These are phyloP conservation scores for Copidosoma aretas DNA, from an alignment of 2,888 invertebrate genomes.

Conservation along the genomic window DNA sequence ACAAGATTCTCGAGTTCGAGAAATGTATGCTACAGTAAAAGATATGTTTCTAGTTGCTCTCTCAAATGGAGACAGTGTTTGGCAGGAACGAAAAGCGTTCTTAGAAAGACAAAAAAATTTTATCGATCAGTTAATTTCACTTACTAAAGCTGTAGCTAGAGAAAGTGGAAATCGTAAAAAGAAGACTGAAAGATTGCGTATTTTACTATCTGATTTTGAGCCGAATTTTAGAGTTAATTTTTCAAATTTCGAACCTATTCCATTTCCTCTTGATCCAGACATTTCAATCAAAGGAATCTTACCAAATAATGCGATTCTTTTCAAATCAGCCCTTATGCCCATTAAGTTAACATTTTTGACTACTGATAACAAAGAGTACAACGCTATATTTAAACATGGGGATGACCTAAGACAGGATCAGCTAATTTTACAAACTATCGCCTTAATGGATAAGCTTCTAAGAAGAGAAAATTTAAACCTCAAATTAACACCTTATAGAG, in stretches of 20 bases:
- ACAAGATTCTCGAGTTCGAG: conserved; percentile 75
- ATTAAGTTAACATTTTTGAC: conserved; percentile 88
- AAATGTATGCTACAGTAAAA: conserved; percentile 91
- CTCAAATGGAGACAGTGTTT: conserved; percentile 73
- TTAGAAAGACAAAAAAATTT: conserved; percentile 88
- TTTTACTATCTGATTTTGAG: conserved; percentile 81
- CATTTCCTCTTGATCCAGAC: conserved; percentile 93
- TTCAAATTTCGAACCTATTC: conserved; percentile 87
- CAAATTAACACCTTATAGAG: conserved; percentile 93
- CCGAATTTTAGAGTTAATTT: conserved; percentile 84
- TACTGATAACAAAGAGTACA: conserved; percentile 82
- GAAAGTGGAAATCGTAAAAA: conserved; percentile 91
- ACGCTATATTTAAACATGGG: conserved; percentile 96
- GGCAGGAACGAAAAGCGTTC: conserved; percentile 78
- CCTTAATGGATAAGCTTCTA: conserved; percentile 95
- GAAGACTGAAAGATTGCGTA: conserved; percentile 89
- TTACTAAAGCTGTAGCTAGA: conserved; percentile 86
- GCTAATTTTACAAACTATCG: conserved; percentile 95
- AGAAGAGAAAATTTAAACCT: conserved; percentile 94
- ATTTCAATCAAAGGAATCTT: conserved; percentile 75
- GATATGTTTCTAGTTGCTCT: conserved; percentile 80
- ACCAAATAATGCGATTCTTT: conserved; percentile 73
- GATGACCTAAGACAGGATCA: conserved; percentile 98
- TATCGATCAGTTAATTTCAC: conserved; percentile 85
- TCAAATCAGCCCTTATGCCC: conserved; percentile 97